Base-by-base conservation (phyloP, 2,113 vertebrate genomes). In the Peromyscus maniculatus region DNA sequence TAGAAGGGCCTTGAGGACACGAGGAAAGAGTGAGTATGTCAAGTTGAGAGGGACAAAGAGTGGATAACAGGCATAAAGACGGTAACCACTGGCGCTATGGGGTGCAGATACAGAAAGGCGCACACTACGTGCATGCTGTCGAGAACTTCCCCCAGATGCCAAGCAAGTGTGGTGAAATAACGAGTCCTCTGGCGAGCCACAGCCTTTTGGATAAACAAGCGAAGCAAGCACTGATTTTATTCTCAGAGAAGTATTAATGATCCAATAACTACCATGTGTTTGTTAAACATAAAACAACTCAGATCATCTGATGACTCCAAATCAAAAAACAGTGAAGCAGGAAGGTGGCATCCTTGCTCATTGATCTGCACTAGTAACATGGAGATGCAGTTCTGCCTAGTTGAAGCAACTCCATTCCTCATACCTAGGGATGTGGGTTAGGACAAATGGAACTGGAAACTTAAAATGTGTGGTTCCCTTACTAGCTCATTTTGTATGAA, bases 181-280 rank as follows among this genome's bases (percentile, higher is more conserved):
- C 31, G 31, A 59, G 49, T 79, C 16, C n/a, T 21, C 19, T 31
- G 22, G 59, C 43, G 78, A 75, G 22, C 10, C 31, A 93, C 22
- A 49, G 52, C 17, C 28, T 52, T 77, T 39, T 87, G 57, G 39
- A 69, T 89, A 91, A 52, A 26, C 36, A 89, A 62, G 52, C 67
- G 64, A 80, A 92, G 78, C 33, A 93, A 91, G 19, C 9, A 39
- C 36, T 93, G 66, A 64, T 21, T 72, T 84, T 78, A 72, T 93
- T 46, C 71, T 77, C 13, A 43, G 26, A 11, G 19, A 72, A 55
- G 31, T 74, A 57, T 46, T 91, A 66, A n/a, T 83, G n/a, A 87
- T 22, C 80, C 39, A 83, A 17, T 46, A 67, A 3, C 26, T 77
- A 26, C 46, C 75, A 22, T 69, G 26, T 80, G 24, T 69, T 49